Conservation (phyloP, 2,113 vertebrate species). For the Cygnus buccinator region DNA sequence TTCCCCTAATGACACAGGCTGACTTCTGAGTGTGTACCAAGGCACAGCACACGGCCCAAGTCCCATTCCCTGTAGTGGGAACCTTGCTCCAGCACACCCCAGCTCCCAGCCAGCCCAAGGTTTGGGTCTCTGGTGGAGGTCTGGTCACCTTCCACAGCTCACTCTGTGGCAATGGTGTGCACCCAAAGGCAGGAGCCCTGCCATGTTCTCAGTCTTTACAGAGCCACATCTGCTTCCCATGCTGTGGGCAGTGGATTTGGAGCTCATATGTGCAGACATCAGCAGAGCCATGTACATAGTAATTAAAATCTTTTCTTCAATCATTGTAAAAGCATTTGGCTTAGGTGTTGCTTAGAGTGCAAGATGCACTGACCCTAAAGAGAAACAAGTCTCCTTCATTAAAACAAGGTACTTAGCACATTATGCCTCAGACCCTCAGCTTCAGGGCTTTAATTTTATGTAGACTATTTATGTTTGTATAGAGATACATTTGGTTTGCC, state of each 20-base stretch:
- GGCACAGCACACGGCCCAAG: fast-evolving
- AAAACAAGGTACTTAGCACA: background rate
- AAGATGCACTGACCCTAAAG: background rate
- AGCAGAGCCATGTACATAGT: too few relatives aligned
- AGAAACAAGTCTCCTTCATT: background rate
- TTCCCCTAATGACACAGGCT: background rate
- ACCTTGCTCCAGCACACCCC: background rate
- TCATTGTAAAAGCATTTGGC: too few relatives aligned
- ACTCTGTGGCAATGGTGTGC: background rate
- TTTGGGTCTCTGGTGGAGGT: background rate
- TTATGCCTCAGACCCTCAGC: background rate
- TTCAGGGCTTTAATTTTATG: background rate
- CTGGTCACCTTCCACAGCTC: background rate
- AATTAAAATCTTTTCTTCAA: too few relatives aligned
- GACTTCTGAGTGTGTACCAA: background rate
- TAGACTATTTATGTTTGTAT: background rate
- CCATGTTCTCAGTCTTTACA: background rate
- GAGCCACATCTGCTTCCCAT: background rate
- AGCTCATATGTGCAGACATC: background rate
- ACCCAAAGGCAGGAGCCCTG: background rate
- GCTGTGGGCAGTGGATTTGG: background rate
- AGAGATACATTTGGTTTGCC: background rate
- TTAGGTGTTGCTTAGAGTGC: too few relatives aligned
- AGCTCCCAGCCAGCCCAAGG: background rate
- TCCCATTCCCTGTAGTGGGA: fast-evolving